These are phyloP conservation scores for Diarsia brunnea DNA, from an alignment of 2,888 invertebrate genomes.

Conservation along the genomic window DNA sequence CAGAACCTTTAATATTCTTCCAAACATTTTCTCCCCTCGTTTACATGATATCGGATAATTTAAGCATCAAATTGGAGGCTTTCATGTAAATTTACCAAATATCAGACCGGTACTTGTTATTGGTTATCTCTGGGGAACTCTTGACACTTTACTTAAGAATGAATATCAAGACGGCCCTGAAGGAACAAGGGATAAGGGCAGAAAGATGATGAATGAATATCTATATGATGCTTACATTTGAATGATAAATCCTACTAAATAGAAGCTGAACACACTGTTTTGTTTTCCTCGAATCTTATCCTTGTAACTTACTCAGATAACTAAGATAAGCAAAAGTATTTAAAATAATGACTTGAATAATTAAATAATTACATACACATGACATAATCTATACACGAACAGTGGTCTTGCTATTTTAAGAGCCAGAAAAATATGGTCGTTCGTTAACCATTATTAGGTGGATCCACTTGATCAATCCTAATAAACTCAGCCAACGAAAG, in stretches of 20 bases:
- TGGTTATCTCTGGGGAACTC: not conserved
- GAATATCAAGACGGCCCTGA: not conserved
- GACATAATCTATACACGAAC: not conserved
- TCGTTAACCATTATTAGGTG: not conserved
- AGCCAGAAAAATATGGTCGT: not conserved
- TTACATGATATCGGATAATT: conserved; percentile 41
- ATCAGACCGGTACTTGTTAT: conserved; percentile 26
- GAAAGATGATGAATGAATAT: not conserved
- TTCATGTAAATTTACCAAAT: conserved; percentile 38
- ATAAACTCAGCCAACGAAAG: not conserved
- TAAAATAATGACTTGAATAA: not conserved
- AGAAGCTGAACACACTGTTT: not conserved
- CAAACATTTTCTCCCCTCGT: conserved; percentile 48
- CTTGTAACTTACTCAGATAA: not conserved
- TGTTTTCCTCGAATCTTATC: not conserved
- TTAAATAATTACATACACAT: not conserved
- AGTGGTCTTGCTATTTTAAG: not conserved
- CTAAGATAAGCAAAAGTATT: not conserved
- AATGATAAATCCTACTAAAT: not conserved
- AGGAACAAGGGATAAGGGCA: not conserved
- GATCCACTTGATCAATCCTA: not conserved
- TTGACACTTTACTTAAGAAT: not conserved
- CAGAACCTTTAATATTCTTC: conserved; percentile 26
- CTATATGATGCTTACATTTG: not conserved
- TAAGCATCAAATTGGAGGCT: conserved; percentile 28